phyloP scores from a whole-genome alignment of 2,888 invertebrate species.

The Coenonympha arcania region DNA sequence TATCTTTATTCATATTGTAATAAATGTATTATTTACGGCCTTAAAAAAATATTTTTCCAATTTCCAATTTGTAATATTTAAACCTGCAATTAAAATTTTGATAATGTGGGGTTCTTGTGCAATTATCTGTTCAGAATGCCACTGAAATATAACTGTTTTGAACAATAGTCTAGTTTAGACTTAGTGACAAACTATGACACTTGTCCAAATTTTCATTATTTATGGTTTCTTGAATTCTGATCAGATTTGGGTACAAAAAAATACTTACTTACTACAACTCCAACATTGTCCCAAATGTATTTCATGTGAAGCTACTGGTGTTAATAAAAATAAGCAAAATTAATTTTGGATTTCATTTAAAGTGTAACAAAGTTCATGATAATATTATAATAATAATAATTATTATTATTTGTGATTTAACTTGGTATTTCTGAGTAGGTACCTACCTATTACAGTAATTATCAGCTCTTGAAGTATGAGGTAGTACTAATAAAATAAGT shows the following conservation, averaged over 20 bases:
- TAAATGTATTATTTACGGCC: slow-evolving; percentile 9
- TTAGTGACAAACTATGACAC: too few species aligned
- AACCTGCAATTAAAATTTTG: neutral
- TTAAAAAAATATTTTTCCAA: slow-evolving; percentile 19
- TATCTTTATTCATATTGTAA: slow-evolving; percentile 7
- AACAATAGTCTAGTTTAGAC: too few species aligned
- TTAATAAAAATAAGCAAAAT: too few species aligned
- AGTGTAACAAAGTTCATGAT: too few species aligned
- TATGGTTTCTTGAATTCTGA: too few species aligned
- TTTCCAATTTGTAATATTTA: neutral
- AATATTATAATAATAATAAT: neutral
- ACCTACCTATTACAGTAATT: neutral
- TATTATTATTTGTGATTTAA: neutral
- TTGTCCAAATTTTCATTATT: too few species aligned
- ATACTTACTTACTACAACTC: too few species aligned
- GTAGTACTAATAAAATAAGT: neutral
- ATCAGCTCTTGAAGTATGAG: neutral
- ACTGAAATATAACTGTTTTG: neutral
- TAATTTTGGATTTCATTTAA: too few species aligned
- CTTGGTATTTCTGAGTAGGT: neutral
- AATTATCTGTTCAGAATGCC: neutral
- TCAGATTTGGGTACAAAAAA: too few species aligned
- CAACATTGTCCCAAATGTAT: too few species aligned
- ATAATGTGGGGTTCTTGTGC: too few species aligned
- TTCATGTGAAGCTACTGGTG: too few species aligned